Base-by-base conservation (phyloP, 2,888 invertebrate genomes). In the Zhengitettix transpicula region DNA sequence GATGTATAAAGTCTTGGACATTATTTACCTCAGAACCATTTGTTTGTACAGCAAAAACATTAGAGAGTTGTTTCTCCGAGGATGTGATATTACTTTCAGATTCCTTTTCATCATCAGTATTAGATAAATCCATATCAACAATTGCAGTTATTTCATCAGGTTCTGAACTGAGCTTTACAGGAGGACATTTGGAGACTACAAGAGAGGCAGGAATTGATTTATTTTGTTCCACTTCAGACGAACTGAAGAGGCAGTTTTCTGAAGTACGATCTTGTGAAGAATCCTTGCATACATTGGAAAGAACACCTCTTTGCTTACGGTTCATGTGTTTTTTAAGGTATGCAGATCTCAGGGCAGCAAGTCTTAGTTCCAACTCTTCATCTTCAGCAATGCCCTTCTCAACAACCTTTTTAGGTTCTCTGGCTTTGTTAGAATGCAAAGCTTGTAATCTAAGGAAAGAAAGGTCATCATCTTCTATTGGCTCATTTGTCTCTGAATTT, bases 81-180 rank as follows among this genome's bases (percentile, higher is more conserved):
- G 47, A 12, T 41, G n/a, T 17, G 40, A n/a, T 41, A 14, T 1
- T 40, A 1, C 11, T 55, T 55, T 55, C 55, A n/a, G 40, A 10
- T 41, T 28, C 17, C 17, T 17, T 47, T 55, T 58, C 60, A 55
- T 60, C 60, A 55, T 55, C 55, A 16, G 60, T 58, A 17, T 58
- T 28, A 15, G 55, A 55, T 12, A 60, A 52, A 17, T 60, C 60
- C 60, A 60, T 60, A 52, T 60, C 60, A 16, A 60, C 58, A 14
- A 60, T 40, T 17, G 55, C 42, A 1, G 60, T 60, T 11, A 54
- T 60, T 58, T 60, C 58, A 52, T 60, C 60, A 7, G 47, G 55
- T 55, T 58, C 58, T 15, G n/a, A 10, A n/a, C 40, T 28, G 14
- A 9, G 12, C 17, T 9, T 17, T 15, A 14, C 40, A 28, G 40